Evolutionary conservation across 2,888 invertebrate species (phyloP).

Genomic region (Aethes cnicana): DNA sequence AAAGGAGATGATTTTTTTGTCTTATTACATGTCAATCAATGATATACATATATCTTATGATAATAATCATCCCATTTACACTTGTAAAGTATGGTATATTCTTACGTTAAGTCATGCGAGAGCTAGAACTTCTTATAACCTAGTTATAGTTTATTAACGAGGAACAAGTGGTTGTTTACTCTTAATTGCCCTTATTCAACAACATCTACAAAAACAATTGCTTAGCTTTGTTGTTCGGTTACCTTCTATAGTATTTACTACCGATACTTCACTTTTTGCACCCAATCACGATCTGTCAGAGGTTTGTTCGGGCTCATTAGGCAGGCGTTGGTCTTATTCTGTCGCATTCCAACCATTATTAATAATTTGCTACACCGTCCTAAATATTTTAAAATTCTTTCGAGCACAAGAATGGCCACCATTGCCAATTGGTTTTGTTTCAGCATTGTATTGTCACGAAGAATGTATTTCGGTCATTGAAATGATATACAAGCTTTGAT

Average conservation of each 20-base stretch:
- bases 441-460: conserved; percentile 19
- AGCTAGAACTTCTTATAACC: no score
- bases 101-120: no score
- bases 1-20: neutral
- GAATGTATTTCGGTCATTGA: conserved; percentile 9
- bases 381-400: conserved; percentile 42
- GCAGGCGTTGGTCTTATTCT: conserved; percentile 34
- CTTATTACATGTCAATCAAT: conserved; percentile 1
- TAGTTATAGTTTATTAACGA: no score
- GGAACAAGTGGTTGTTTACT: no score
- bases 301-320: conserved; percentile 42
- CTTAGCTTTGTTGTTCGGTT: conserved; percentile 4
- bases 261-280: conserved; percentile 41
- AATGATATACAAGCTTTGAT: conserved; percentile 8
- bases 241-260: conserved; percentile 24
- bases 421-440: conserved; percentile 29
- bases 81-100: no score
- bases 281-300: conserved; percentile 46
- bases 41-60: no score
- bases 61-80: no score
- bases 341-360: conserved; percentile 45
- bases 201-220: conserved; percentile 10
- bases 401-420: conserved; percentile 20
- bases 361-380: conserved; percentile 45
- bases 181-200: conserved; percentile 11